A percentile compares a stretch with the other conserved stretches of the same genome.
Evolutionary conservation across 2,888 invertebrate genomes (phyloP).

Genomic region (Agonopterix arenella): DNA sequence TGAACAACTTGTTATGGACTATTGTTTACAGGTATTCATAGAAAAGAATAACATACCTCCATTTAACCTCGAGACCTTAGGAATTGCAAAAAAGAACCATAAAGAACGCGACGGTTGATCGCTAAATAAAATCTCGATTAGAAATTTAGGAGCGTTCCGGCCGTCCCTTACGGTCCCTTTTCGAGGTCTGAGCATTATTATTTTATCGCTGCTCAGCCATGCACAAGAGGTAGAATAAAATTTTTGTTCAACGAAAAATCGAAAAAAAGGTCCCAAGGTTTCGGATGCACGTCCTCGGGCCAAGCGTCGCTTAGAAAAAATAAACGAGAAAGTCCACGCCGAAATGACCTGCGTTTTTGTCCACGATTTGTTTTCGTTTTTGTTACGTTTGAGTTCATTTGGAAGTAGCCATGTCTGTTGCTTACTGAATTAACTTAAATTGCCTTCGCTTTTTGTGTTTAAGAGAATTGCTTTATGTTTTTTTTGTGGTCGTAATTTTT

Average conservation of each 20-base stretch:
- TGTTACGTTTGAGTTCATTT: slow-evolving; percentile 75
- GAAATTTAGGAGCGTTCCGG: slow-evolving; percentile 58
- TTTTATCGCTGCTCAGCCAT: slow-evolving; percentile 66
- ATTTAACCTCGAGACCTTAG: slow-evolving; percentile 55
- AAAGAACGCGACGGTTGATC: slow-evolving; percentile 52
- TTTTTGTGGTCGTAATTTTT: slow-evolving; percentile 45
- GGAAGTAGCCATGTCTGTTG: slow-evolving; percentile 72
- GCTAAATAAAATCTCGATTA: slow-evolving; percentile 64
- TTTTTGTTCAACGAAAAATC: slow-evolving; percentile 52
- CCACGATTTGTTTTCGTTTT: slow-evolving; percentile 73
- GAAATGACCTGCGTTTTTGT: slow-evolving; percentile 76
- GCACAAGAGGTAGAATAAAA: slow-evolving; percentile 61
- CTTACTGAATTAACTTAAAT: slow-evolving; percentile 75
- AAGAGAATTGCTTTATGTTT: slow-evolving; percentile 45
- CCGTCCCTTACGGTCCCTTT: slow-evolving; percentile 58
- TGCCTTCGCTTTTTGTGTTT: slow-evolving; percentile 55
- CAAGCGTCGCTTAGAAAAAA: slow-evolving; percentile 63
- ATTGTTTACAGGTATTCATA: too few relatives aligned
- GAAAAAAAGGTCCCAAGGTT: slow-evolving; percentile 58
- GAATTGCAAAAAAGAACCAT: slow-evolving; percentile 55
- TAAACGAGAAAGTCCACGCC: slow-evolving; percentile 68
- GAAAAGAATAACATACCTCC: slow-evolving; percentile 21
- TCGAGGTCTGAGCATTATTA: slow-evolving; percentile 60
- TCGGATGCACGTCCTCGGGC: slow-evolving; percentile 72
- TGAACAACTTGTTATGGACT: too few relatives aligned